These are phyloP conservation scores for Polietes domitor DNA, from an alignment of 2,888 invertebrate genomes.

Conservation along the genomic window DNA sequence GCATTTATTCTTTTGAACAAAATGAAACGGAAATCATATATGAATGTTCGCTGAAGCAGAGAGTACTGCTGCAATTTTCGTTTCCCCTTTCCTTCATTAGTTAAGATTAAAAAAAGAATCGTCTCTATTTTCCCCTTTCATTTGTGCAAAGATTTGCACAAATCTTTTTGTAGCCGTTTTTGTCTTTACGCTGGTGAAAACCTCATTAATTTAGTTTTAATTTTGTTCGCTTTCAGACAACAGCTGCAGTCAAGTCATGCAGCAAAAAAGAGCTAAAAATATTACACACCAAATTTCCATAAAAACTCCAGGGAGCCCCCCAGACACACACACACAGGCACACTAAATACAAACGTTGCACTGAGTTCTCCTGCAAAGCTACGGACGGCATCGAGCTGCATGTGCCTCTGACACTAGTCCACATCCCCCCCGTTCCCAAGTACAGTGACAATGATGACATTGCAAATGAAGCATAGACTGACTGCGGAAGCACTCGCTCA, in stretches of 20 bases:
- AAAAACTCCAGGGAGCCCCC: conserved; percentile 10
- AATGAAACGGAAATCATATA: no score
- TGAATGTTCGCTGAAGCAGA: no score
- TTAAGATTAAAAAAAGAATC: no score
- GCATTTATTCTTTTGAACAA: no score
- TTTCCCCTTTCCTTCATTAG: no score
- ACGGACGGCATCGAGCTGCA: background rate
- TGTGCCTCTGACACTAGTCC: conserved; percentile 11
- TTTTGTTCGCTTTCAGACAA: background rate
- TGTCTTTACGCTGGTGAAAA: background rate
- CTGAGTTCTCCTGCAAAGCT: background rate
- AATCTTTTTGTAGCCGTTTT: no score
- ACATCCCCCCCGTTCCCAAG: background rate
- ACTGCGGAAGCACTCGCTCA: background rate
- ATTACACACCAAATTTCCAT: conserved; percentile 12
- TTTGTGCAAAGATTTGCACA: no score
- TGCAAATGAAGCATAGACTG: conserved; percentile 53
- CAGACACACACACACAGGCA: no score
- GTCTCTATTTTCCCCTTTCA: no score
- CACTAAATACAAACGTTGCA: no score
- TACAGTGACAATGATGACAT: conserved; percentile 41
- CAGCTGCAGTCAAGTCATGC: conserved; percentile 5
- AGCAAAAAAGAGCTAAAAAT: conserved; percentile 1
- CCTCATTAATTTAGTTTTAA: conserved; percentile 27
- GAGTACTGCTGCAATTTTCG: no score